These are phyloP conservation scores for Heteromormyrus szaboi DNA, from an alignment of 2,797 vertebrate genomes.

Conservation along the genomic window DNA sequence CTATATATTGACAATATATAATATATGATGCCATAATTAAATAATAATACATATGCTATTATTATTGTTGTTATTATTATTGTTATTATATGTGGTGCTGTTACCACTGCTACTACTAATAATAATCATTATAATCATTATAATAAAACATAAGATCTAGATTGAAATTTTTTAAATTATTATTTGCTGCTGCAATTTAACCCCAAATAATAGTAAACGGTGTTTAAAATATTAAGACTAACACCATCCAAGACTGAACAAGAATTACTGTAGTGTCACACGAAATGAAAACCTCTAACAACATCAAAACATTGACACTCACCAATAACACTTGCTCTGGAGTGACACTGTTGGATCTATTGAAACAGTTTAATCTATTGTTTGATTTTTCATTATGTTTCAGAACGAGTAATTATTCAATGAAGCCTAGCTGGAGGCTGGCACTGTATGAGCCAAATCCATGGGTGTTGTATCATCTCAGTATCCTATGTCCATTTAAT, in stretches of 20 bases:
- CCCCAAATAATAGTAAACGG: not conserved
- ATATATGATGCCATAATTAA: not conserved
- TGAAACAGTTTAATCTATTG: not conserved
- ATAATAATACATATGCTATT: not conserved
- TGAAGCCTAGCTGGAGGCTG: not conserved
- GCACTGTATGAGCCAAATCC: not conserved
- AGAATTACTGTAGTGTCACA: not conserved
- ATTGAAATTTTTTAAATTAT: not conserved
- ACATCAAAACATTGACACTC: not conserved
- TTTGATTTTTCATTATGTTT: not conserved
- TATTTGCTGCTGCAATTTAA: not conserved
- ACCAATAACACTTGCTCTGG: not conserved
- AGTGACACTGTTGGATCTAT: not conserved
- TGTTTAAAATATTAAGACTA: not conserved
- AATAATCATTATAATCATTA: not conserved
- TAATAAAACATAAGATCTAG: not conserved
- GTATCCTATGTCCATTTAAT: not conserved
- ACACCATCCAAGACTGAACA: not conserved
- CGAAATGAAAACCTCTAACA: not conserved
- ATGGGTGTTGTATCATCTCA: not conserved
- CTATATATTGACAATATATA: not conserved
- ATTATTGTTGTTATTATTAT: not conserved
- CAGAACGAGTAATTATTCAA: not conserved
- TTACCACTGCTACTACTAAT: not conserved
- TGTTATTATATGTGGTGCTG: not conserved